phyloP scores from a whole-genome alignment of 2,113 vertebrate genomes.

The Catagonus wagneri region DNA sequence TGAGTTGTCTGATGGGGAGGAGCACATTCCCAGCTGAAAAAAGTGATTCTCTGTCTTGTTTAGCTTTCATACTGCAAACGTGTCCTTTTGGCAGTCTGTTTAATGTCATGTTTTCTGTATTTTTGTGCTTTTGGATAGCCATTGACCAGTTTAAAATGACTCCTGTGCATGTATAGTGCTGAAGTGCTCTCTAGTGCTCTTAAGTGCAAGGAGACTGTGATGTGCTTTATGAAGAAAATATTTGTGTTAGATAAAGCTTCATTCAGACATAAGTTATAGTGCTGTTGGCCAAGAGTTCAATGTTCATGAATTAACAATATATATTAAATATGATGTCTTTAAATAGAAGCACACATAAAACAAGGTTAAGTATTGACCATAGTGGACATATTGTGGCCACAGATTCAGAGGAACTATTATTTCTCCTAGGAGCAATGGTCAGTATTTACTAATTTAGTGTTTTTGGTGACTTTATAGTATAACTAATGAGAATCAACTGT shows the following conservation, averaged over 20 bases:
- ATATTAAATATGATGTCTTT: constrained; percentile 14
- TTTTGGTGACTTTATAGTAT: background rate
- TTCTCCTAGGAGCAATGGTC: background rate
- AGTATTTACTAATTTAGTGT: background rate
- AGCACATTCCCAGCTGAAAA: background rate
- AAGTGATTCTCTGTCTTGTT: background rate
- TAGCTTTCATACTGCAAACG: background rate
- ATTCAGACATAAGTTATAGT: background rate
- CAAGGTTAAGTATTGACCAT: background rate
- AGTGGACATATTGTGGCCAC: background rate
- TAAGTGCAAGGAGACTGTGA: background rate
- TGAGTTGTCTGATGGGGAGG: background rate
- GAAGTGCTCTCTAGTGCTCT: background rate
- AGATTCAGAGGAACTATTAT: background rate
- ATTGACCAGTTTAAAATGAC: background rate
- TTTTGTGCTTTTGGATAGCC: background rate
- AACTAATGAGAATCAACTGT: background rate
- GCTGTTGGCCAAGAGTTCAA: background rate
- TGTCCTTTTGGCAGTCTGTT: background rate
- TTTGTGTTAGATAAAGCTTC: constrained; percentile 9
- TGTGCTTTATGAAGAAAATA: background rate
- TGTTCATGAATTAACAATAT: constrained; percentile 1
- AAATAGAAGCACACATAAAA: constrained; percentile 21
- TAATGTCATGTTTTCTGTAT: background rate
- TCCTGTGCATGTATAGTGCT: background rate